Conservation (phyloP, 37 sponge, comb jelly and placozoan genomes). For the Tethya wilhelma region DNA sequence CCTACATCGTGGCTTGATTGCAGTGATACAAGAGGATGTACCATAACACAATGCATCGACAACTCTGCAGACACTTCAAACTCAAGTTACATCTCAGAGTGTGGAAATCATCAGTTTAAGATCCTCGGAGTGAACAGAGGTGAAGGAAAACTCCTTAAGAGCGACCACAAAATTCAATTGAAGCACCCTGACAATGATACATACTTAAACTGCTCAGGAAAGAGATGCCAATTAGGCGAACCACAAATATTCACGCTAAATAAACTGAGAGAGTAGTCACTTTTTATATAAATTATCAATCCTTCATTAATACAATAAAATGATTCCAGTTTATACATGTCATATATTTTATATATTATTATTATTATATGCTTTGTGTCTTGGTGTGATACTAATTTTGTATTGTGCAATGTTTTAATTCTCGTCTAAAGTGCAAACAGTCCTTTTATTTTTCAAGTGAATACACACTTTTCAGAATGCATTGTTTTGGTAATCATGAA, state of each 20-base stretch:
- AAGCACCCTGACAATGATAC: not conserved
- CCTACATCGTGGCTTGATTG: slow-evolving; percentile 24
- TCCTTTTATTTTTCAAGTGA: no score
- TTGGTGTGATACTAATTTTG: no score
- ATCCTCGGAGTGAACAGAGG: not conserved
- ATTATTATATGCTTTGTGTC: no score
- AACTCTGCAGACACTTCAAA: not conserved
- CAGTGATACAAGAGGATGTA: not conserved
- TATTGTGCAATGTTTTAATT: no score
- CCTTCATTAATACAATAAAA: not conserved
- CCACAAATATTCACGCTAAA: not conserved
- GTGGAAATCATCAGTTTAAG: slow-evolving; percentile 5
- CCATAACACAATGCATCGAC: not conserved
- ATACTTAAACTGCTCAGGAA: slow-evolving; percentile 19
- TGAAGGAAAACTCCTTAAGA: not conserved
- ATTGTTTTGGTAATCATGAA: no score
- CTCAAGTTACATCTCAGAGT: not conserved
- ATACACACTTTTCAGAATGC: no score
- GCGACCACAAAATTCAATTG: not conserved
- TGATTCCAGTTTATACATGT: not conserved
- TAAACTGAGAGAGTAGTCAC: slow-evolving; percentile 1
- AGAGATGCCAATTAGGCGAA: not conserved
- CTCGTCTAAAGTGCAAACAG: no score
- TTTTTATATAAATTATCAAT: not conserved
- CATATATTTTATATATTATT: not conserved